phyloP scores from a whole-genome alignment of 2,797 vertebrate genomes.

The Helostoma temminkii region DNA sequence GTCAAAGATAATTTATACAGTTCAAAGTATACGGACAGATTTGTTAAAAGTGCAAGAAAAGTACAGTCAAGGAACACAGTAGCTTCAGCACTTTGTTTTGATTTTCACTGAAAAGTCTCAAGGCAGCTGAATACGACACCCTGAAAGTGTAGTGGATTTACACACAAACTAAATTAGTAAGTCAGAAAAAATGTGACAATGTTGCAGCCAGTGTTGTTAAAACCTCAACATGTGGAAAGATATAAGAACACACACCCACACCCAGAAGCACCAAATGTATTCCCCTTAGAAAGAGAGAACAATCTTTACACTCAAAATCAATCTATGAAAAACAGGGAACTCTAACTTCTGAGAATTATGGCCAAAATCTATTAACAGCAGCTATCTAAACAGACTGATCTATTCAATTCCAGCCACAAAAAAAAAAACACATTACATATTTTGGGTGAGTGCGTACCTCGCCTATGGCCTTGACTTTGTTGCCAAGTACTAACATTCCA shows the following conservation, averaged over 20 bases:
- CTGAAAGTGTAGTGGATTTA: slow-evolving; percentile 65
- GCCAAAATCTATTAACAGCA: slow-evolving; percentile 62
- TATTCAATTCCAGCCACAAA: slow-evolving; percentile 88
- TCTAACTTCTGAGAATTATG: slow-evolving; percentile 55
- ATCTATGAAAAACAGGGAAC: slow-evolving; percentile 33
- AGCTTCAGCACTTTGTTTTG: slow-evolving; percentile 71
- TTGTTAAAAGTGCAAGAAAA: slow-evolving; percentile 67
- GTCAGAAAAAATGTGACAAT: slow-evolving; percentile 56
- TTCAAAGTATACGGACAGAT: slow-evolving; percentile 56
- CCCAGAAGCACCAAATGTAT: slow-evolving; percentile 71
- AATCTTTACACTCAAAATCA: slow-evolving; percentile 50
- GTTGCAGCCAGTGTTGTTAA: slow-evolving; percentile 72
- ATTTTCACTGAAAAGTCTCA: slow-evolving; percentile 42
- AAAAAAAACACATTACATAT: slow-evolving; percentile 84
- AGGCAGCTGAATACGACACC: slow-evolving; percentile 48
- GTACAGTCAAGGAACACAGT: slow-evolving; percentile 64
- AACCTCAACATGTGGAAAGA: slow-evolving; percentile 66
- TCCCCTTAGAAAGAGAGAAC: slow-evolving; percentile 61
- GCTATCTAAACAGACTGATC: slow-evolving; percentile 77
- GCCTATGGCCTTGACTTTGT: slow-evolving; percentile 99
- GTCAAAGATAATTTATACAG: slow-evolving; percentile 51
- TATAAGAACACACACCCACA: slow-evolving; percentile 72
- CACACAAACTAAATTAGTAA: slow-evolving; percentile 65
- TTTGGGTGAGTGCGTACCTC: slow-evolving; percentile 91
- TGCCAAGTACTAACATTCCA: slow-evolving; percentile 99